Conservation (phyloP, 2,888 invertebrate species). For the Hedya salicella region DNA sequence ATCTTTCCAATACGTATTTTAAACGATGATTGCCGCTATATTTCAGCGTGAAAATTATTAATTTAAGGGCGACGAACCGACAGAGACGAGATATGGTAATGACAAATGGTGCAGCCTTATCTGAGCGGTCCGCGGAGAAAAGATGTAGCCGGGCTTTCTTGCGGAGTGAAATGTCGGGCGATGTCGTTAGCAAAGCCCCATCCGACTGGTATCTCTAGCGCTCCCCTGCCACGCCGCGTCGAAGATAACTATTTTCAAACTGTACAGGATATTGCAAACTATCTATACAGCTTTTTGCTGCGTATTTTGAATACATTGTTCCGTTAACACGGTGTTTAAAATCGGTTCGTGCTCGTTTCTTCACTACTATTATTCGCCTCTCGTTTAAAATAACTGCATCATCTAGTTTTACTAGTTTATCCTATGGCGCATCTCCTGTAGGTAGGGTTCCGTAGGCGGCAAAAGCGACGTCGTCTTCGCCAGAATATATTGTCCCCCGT, state of each 20-base stretch:
- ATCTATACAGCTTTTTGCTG: not conserved
- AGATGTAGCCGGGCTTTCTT: constrained; percentile 66
- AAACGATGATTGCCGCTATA: constrained; percentile 38
- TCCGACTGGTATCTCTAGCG: constrained; percentile 62
- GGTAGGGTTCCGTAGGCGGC: constrained; percentile 64
- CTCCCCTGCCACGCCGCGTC: constrained; percentile 56
- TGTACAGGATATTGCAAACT: constrained; percentile 45
- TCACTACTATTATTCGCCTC: constrained; percentile 7
- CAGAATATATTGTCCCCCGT: constrained; percentile 73
- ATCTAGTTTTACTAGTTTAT: constrained; percentile 22
- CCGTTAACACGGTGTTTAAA: not conserved
- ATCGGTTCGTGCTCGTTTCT: not conserved
- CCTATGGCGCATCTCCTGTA: constrained; percentile 15
- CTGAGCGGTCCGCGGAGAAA: constrained; percentile 63
- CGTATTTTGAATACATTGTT: not conserved
- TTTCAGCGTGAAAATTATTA: constrained; percentile 50
- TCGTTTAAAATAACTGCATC: constrained; percentile 1
- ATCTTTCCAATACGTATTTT: constrained; percentile 24
- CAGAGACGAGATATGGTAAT: constrained; percentile 67
- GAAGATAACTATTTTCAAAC: constrained; percentile 63
- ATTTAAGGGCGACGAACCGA: constrained; percentile 55
- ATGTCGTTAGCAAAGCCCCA: constrained; percentile 67
- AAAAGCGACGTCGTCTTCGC: constrained; percentile 71
- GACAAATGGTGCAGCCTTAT: constrained; percentile 73
- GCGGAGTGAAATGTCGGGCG: constrained; percentile 65